Base-by-base conservation (phyloP, 1,140 invertebrate genomes). In the Daktulosphaira vitifoliae region DNA sequence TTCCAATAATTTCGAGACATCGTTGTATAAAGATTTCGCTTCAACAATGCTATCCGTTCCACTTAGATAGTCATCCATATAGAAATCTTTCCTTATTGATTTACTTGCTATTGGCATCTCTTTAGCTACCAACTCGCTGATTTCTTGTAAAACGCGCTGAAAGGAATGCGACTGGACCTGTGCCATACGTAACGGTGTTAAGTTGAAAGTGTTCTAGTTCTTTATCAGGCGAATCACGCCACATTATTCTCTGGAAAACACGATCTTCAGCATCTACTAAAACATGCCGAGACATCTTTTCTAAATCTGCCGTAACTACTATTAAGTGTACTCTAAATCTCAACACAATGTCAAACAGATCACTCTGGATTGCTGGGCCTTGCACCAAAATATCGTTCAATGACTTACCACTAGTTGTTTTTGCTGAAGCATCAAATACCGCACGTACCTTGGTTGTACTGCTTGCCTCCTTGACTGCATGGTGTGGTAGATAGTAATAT, bases 61-160 rank as follows among this genome's bases (percentile, higher is more conserved):
- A 49, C 8, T 49, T 2, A 49, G 15, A 0, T 23, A 15, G 68
- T 80, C 76, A 66, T 80, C 78, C 2, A 79, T 73, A 67, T 78
- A 80, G 53, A 76, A 75, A 65, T 76, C 72, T 18, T 68, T 69
- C 22, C 25, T 25, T 15, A 76, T 71, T n/a, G 70, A 65, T 29
- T 69, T 52, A 46, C 69, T 49, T 44, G 69, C 72, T 13, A 38
- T 38, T 26, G 73, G 71, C 69, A 67, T 72, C 0, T 65, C 49
- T 2, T 62, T 6, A 16, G 38, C 66, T 66, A 71, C 66, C 49
- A 73, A 73, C 52, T 29, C 66, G 1, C 68, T 71, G 3, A 72
- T 65, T 71, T 73, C 72, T 15, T 72, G 48, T 9, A 78, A 50
- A 68, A 23, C 67, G 52, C 69, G 56, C 9, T 2, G 75, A 74